These are phyloP conservation scores for Panzeria rudis DNA, from an alignment of 2,888 invertebrate genomes.

Conservation along the genomic window DNA sequence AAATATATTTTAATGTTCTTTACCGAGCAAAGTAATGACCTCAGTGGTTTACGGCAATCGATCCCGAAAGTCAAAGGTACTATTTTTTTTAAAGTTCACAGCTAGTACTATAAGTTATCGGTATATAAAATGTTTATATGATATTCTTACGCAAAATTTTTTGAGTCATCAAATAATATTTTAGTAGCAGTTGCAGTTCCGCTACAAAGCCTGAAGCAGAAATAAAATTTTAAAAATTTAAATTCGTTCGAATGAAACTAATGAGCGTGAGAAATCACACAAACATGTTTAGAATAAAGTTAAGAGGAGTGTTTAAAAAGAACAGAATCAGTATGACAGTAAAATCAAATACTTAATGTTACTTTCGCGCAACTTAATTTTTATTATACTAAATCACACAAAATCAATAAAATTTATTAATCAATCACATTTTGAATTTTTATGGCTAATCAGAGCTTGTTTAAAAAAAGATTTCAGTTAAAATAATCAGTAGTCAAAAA, in stretches of 20 bases:
- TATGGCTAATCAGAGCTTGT: slow-evolving; percentile 2
- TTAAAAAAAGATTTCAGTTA: slow-evolving; percentile 24
- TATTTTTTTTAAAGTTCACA: too few relatives aligned
- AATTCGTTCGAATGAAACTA: not conserved
- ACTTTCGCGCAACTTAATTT: slow-evolving; percentile 7
- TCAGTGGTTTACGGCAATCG: too few relatives aligned
- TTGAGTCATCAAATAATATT: not conserved
- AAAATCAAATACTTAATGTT: not conserved
- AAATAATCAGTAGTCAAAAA: not conserved
- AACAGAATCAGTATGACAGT: not conserved
- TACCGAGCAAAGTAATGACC: too few relatives aligned
- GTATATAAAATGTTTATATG: too few relatives aligned
- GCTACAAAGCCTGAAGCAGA: too few relatives aligned
- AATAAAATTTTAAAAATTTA: not conserved
- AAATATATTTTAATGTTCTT: too few relatives aligned
- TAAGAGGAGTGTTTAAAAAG: not conserved
- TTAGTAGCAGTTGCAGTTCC: not conserved
- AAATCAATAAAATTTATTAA: slow-evolving; percentile 30
- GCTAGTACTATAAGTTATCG: too few relatives aligned
- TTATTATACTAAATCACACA: slow-evolving; percentile 9
- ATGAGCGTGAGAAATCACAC: not conserved
- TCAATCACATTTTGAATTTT: slow-evolving; percentile 7
- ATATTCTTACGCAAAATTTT: too few relatives aligned
- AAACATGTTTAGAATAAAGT: not conserved
- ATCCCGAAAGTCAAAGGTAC: too few relatives aligned